Percentiles rank a stretch among this genome's conserved stretches.
phyloP scores from a whole-genome alignment of 2,797 vertebrate species.

The Oreortyx pictus region DNA sequence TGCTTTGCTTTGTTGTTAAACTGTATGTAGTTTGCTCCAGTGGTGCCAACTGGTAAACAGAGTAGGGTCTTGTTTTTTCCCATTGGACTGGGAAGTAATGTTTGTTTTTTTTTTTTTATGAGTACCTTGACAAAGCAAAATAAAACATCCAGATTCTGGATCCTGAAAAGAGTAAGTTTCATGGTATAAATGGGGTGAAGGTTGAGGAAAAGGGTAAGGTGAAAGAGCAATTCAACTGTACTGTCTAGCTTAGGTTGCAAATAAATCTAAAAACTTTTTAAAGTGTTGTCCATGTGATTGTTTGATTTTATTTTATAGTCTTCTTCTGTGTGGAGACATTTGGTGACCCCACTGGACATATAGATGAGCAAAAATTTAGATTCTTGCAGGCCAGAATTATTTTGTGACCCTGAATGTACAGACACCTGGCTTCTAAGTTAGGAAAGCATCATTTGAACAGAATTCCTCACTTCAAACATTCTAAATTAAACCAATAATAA shows the following conservation, averaged over 20 bases:
- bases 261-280: neutral
- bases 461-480: neutral
- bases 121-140: neutral
- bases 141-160: neutral
- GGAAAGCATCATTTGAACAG: neutral
- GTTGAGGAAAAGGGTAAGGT: neutral
- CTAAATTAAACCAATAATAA: neutral
- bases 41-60: neutral
- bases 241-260: neutral
- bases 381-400: accelerated
- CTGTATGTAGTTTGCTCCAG: neutral
- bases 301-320: neutral
- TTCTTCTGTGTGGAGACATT: neutral
- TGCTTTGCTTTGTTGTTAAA: neutral
- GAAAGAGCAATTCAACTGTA: neutral
- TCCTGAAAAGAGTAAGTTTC: neutral
- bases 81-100: neutral
- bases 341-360: neutral
- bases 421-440: neutral
- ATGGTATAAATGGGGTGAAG: neutral
- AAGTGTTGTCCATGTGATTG: neutral
- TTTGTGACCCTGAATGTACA: neutral
- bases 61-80: neutral
- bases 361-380: neutral
- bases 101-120: neutral